Conservation (phyloP, 2,797 vertebrate species). For the Macropus fuliginosus region DNA sequence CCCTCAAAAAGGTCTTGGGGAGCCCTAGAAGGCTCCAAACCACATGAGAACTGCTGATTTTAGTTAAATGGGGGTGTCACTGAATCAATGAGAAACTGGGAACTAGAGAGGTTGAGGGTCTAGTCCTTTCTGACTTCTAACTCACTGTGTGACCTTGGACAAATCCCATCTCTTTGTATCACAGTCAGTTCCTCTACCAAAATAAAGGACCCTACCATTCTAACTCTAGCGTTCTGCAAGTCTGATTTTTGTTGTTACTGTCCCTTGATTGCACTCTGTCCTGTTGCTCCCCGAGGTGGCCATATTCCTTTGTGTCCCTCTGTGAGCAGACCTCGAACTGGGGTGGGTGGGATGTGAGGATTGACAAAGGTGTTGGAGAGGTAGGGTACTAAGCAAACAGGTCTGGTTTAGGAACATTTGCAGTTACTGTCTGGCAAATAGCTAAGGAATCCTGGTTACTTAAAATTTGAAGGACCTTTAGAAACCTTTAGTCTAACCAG, state of each 20-base stretch:
- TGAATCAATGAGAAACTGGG: not conserved
- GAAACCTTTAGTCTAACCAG: not conserved
- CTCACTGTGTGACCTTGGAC: not conserved
- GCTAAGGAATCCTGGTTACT: not conserved
- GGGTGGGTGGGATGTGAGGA: not conserved
- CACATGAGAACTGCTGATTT: not conserved
- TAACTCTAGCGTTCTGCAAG: not conserved
- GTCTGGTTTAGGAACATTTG: not conserved
- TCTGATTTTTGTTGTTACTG: not conserved
- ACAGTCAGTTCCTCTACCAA: constrained; percentile 22
- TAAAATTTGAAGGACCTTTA: not conserved
- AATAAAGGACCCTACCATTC: not conserved
- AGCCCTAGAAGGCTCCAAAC: not conserved
- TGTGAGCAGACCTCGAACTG: not conserved
- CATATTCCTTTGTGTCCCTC: not conserved
- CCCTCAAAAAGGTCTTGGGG: not conserved
- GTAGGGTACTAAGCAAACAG: not conserved
- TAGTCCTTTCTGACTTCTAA: not conserved
- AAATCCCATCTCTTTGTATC: constrained; percentile 20
- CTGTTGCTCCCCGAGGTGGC: not conserved
- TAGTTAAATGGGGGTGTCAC: not conserved
- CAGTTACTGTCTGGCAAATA: not conserved
- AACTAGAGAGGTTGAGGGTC: not conserved
- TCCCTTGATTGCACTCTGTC: not conserved
- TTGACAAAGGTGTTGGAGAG: not conserved